phyloP scores from a whole-genome alignment of 2,888 invertebrate species.

The Celastrina argiolus region DNA sequence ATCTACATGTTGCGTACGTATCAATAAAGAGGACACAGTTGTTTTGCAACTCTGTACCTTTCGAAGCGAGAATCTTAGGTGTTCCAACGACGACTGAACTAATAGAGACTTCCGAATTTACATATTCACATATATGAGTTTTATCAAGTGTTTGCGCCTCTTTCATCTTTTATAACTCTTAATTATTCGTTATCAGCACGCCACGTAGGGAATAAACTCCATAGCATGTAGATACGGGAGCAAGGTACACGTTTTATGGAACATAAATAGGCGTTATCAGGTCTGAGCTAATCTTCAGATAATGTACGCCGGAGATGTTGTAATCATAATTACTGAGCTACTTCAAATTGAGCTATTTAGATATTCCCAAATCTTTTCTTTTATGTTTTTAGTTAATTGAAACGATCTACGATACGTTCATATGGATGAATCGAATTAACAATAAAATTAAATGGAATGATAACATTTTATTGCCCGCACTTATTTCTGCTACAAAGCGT shows the following conservation, averaged over 20 bases:
- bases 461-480: conserved; percentile 1
- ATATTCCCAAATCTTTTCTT: conserved; percentile 1
- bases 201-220: not conserved
- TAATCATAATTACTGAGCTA: conserved; percentile 15
- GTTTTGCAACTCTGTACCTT: not conserved
- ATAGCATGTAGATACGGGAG: not conserved
- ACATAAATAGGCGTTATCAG: conserved; percentile 20
- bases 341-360: conserved; percentile 9
- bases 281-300: conserved; percentile 21
- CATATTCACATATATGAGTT: conserved; percentile 1
- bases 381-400: conserved; percentile 9
- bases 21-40: not conserved
- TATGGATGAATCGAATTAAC: not conserved
- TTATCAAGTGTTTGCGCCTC: conserved; percentile 23
- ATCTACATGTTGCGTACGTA: not conserved
- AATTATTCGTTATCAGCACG: conserved; percentile 17
- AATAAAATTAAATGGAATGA: conserved; percentile 9
- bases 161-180: conserved; percentile 25
- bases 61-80: not conserved
- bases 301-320: not conserved
- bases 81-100: not conserved
- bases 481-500: conserved; percentile 2
- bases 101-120: conserved; percentile 13
- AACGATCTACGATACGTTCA: not conserved
- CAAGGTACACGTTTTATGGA: conserved; percentile 18